A percentile compares a stretch with the other conserved stretches of the same genome.
These are phyloP conservation scores for Drosophila pseudoobscura DNA, from an alignment of 1,140 invertebrate genomes.

Conservation along the genomic window DNA sequence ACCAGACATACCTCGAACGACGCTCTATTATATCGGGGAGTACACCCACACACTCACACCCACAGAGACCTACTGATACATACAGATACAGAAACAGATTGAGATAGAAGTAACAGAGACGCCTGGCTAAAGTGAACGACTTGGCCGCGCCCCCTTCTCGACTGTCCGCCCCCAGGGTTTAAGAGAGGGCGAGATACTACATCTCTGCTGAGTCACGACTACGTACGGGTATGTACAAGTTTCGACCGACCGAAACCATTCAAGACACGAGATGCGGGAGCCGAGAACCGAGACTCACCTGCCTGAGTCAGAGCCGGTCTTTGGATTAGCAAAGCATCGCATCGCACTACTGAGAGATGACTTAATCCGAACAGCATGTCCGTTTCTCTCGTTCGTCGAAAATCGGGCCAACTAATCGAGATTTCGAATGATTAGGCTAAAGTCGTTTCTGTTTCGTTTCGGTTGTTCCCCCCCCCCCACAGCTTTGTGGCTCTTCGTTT, in stretches of 20 bases:
- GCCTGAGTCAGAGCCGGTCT: conserved; percentile 69
- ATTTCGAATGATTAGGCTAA: conserved; percentile 12
- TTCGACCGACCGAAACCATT: too few species aligned
- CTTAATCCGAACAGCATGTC: conserved; percentile 69
- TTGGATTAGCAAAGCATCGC: conserved; percentile 43
- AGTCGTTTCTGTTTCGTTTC: not conserved
- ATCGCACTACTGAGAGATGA: conserved; percentile 44
- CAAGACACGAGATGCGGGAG: too few species aligned
- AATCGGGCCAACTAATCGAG: conserved; percentile 27
- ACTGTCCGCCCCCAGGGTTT: conserved; percentile 3
- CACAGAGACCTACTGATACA: conserved; percentile 25
- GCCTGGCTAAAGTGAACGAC: conserved; percentile 51
- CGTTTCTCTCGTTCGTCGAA: conserved; percentile 41
- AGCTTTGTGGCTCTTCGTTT: not conserved
- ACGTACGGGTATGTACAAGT: conserved; percentile 8
- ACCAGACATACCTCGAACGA: conserved; percentile 16
- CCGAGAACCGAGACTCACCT: conserved; percentile 37
- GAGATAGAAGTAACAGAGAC: conserved; percentile 44
- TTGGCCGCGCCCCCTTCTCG: conserved; percentile 26
- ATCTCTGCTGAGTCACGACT: conserved; percentile 53
- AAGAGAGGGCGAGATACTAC: conserved; percentile 8
- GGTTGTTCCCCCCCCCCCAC: not conserved
- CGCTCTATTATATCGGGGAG: conserved; percentile 54
- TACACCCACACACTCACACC: conserved; percentile 21
- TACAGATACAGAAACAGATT: not conserved